Conservation (phyloP, 2,888 invertebrate species). For the Cheilosia scutellata region DNA sequence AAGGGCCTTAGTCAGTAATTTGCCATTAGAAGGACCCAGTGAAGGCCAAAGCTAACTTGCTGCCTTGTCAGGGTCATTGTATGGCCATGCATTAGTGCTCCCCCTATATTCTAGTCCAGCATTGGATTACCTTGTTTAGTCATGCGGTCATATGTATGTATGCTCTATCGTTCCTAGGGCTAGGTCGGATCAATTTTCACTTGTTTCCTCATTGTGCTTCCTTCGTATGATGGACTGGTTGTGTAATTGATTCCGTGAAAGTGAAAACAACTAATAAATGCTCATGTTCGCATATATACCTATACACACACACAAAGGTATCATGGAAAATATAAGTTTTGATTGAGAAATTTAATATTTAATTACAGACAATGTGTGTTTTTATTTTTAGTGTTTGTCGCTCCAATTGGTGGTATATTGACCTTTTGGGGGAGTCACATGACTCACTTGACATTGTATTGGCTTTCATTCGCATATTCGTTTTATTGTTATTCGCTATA, state of each 20-base stretch:
- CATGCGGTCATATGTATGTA: constrained; percentile 34
- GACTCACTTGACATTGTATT: constrained; percentile 16
- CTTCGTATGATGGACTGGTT: not conserved
- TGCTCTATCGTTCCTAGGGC: constrained; percentile 20
- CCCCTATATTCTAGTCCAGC: not conserved
- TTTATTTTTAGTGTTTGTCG: not conserved
- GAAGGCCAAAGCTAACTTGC: constrained; percentile 38
- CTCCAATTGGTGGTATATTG: constrained; percentile 33
- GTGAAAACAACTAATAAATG: constrained; percentile 49
- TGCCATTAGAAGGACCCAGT: constrained; percentile 34
- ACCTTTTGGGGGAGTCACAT: constrained; percentile 26
- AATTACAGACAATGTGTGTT: not conserved
- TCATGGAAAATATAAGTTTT: constrained; percentile 26
- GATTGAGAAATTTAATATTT: constrained; percentile 27
- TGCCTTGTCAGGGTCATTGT: constrained; percentile 52
- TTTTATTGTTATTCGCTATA: not conserved
- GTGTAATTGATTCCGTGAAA: constrained; percentile 66
- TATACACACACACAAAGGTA: constrained; percentile 20
- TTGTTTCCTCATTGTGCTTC: constrained; percentile 33
- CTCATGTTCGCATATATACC: not conserved
- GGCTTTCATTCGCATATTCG: not conserved
- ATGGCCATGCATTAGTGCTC: constrained; percentile 56
- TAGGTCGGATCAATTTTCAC: constrained; percentile 62
- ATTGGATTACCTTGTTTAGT: constrained; percentile 59
- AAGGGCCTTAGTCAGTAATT: constrained; percentile 47